Percentiles rank a stretch among this genome's conserved stretches.
These are phyloP conservation scores for Botia kubotai DNA, from an alignment of 2,797 vertebrate genomes.

Conservation along the genomic window DNA sequence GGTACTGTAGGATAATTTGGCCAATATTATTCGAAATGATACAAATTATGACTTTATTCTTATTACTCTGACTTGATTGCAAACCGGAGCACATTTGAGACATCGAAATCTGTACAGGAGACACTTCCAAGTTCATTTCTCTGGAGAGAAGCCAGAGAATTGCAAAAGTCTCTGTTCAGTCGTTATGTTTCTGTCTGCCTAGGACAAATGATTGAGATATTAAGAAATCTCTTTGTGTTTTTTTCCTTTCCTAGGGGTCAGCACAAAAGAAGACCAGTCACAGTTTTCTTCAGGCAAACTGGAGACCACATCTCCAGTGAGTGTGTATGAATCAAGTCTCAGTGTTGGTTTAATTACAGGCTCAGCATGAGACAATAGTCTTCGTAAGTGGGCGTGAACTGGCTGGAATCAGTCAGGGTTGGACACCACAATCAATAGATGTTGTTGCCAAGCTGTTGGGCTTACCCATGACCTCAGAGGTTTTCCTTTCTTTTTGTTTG, in stretches of 20 bases:
- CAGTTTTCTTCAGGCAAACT: background rate
- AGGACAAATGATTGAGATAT: background rate
- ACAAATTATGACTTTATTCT: no score
- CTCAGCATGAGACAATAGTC: conserved; percentile 67
- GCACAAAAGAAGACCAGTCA: background rate
- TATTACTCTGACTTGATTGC: no score
- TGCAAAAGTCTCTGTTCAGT: no score
- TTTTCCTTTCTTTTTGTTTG: conserved; percentile 57
- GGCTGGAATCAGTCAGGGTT: conserved; percentile 62
- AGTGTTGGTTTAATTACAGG: conserved; percentile 68
- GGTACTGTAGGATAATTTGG: no score
- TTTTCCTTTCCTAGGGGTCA: conserved; percentile 4
- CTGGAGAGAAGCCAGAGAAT: no score
- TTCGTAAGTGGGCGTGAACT: conserved; percentile 73
- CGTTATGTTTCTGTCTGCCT: background rate
- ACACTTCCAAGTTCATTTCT: background rate
- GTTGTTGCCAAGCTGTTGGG: conserved; percentile 68
- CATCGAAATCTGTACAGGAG: no score
- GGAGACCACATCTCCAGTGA: conserved; percentile 14
- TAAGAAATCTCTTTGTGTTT: background rate
- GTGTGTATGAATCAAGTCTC: conserved; percentile 46
- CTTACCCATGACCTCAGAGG: conserved; percentile 69
- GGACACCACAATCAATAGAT: conserved; percentile 60
- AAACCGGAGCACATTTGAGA: no score
- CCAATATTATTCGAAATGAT: no score